phyloP scores from a whole-genome alignment of 2,888 invertebrate species.

The Acleris laterana region DNA sequence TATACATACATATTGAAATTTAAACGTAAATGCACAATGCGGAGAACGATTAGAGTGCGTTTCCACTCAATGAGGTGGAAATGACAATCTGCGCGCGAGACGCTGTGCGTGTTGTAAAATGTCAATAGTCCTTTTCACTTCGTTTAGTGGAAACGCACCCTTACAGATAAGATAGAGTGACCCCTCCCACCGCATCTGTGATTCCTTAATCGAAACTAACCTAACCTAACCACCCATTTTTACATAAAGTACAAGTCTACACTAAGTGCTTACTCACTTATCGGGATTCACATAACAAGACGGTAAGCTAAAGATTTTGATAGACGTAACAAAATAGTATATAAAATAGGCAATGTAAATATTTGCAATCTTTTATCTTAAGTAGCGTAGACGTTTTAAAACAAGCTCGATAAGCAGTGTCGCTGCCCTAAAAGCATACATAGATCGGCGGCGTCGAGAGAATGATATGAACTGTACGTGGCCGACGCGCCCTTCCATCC shows the following conservation, averaged over 20 bases:
- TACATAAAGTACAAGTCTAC: slow-evolving; percentile 47
- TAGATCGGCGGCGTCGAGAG: slow-evolving; percentile 9
- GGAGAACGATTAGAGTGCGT: slow-evolving; percentile 26
- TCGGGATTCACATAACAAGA: slow-evolving; percentile 4
- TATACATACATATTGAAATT: slow-evolving; percentile 40
- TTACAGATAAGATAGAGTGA: slow-evolving; percentile 18
- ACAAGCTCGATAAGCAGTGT: slow-evolving; percentile 10
- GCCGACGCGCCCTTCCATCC: slow-evolving; percentile 45
- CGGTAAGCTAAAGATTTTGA: slow-evolving; percentile 22
- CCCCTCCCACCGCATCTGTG: slow-evolving; percentile 32
- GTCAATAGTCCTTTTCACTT: too few relatives aligned
- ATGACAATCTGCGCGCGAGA: too few relatives aligned
- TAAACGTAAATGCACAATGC: slow-evolving; percentile 50
- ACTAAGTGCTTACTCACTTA: slow-evolving; percentile 23
- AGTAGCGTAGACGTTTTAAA: slow-evolving; percentile 17
- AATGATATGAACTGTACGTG: slow-evolving; percentile 33
- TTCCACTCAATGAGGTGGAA: too few relatives aligned
- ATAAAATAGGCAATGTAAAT: slow-evolving; percentile 33
- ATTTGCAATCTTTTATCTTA: slow-evolving; percentile 24
- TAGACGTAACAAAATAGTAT: slow-evolving; percentile 21
- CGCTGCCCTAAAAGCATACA: slow-evolving; percentile 20
- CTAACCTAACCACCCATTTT: slow-evolving; percentile 52
- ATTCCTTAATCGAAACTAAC: slow-evolving; percentile 43
- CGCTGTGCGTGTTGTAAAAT: too few relatives aligned
- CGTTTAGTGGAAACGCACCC: too few relatives aligned